phyloP scores from a whole-genome alignment of 2,888 invertebrate genomes.

The Folsomia manolachei region DNA sequence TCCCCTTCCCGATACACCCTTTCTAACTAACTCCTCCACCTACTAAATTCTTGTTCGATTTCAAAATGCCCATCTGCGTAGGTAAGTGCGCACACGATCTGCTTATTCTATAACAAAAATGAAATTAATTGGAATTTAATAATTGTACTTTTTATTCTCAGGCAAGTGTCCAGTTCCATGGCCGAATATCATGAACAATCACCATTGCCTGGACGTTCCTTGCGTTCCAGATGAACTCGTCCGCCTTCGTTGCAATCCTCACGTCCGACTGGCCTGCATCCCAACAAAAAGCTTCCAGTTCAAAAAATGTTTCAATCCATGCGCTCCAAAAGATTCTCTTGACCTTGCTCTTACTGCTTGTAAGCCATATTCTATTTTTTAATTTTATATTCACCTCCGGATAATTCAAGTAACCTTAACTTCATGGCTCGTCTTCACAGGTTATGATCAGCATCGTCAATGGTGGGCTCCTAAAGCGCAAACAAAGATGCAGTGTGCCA shows the following conservation, averaged over 20 bases:
- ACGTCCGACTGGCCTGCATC: constrained; percentile 33
- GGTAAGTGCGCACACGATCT: too few species aligned
- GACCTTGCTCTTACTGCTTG: constrained; percentile 44
- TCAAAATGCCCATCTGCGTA: constrained; percentile 35
- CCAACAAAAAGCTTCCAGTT: constrained; percentile 39
- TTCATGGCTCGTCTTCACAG: constrained; percentile 38
- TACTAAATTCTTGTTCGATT: too few species aligned
- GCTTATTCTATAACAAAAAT: too few species aligned
- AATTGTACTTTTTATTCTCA: too few species aligned
- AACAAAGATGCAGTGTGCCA: constrained; percentile 46
- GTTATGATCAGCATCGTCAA: constrained; percentile 48
- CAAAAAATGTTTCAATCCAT: constrained; percentile 42
- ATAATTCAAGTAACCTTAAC: background rate
- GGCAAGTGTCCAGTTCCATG: constrained; percentile 38
- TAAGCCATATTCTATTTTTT: background rate
- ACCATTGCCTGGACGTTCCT: constrained; percentile 22
- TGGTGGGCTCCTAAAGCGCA: constrained; percentile 38
- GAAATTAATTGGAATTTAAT: too few species aligned
- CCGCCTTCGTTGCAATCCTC: constrained; percentile 42
- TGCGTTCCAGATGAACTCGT: constrained; percentile 34
- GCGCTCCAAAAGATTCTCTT: constrained; percentile 45
- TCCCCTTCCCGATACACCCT: too few species aligned
- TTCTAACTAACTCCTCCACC: too few species aligned
- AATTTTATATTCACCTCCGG: background rate
- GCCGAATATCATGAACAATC: constrained; percentile 39